These are phyloP conservation scores for Phorcus lineatus DNA, from an alignment of 2,888 invertebrate species.

Conservation along the genomic window DNA sequence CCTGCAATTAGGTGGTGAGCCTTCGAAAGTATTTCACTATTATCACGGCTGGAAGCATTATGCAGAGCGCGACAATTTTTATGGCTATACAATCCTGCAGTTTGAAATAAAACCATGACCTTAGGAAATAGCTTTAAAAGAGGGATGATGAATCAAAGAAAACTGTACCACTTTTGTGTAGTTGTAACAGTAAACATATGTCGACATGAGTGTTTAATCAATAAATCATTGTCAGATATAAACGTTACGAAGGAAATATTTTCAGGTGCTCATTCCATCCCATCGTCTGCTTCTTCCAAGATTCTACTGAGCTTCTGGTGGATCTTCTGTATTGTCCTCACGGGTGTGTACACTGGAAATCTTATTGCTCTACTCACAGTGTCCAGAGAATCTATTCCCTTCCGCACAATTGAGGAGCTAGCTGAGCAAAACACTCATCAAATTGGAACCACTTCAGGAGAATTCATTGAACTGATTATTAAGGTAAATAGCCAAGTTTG, in stretches of 20 bases:
- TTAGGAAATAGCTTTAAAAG: no score
- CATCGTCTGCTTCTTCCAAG: not conserved
- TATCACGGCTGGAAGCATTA: no score
- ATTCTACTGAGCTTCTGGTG: not conserved
- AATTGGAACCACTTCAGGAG: not conserved
- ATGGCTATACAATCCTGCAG: no score
- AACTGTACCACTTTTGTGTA: no score
- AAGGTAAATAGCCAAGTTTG: not conserved
- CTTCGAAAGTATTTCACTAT: no score
- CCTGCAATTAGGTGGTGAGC: no score
- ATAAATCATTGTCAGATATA: no score
- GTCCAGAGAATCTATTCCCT: not conserved
- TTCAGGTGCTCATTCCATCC: not conserved
- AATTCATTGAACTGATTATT: not conserved
- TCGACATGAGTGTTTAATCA: no score
- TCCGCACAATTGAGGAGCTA: not conserved
- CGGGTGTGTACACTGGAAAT: not conserved
- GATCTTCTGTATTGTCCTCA: not conserved
- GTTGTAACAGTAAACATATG: no score
- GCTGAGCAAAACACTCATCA: not conserved
- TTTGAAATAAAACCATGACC: no score
- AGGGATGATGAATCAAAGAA: no score
- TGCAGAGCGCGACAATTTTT: no score
- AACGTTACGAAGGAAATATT: not conserved
- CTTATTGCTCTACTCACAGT: not conserved